These are phyloP conservation scores for Paratilapia polleni DNA, from an alignment of 2,113 vertebrate species.

Conservation along the genomic window DNA sequence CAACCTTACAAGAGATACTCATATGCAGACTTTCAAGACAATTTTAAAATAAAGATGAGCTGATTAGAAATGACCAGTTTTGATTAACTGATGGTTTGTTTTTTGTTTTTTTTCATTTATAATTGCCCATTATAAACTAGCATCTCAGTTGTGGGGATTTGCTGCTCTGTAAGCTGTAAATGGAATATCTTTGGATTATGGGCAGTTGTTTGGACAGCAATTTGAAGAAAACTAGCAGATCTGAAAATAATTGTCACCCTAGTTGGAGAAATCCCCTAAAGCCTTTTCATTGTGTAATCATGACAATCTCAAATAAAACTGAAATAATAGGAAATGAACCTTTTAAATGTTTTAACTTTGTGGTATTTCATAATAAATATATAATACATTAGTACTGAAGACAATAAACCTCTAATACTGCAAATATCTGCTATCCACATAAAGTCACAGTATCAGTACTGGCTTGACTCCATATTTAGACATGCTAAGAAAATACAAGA, in stretches of 20 bases:
- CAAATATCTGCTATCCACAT: not conserved
- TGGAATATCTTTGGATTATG: not conserved
- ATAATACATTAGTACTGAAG: not conserved
- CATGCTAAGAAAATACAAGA: too few species aligned
- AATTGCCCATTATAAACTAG: not conserved
- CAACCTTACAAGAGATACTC: not conserved
- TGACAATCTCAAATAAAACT: not conserved
- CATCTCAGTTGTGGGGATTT: not conserved
- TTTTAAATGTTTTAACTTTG: not conserved
- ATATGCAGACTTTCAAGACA: not conserved
- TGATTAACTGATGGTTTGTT: not conserved
- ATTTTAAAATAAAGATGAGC: not conserved
- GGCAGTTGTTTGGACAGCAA: not conserved
- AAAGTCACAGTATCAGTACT: too few species aligned
- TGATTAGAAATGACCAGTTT: not conserved
- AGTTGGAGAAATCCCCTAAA: not conserved
- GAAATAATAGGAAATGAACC: not conserved
- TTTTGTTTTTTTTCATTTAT: not conserved
- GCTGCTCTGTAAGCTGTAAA: not conserved
- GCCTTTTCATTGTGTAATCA: not conserved
- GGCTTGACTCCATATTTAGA: not conserved
- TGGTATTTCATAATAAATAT: not conserved
- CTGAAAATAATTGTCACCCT: not conserved
- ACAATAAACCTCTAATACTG: not conserved
- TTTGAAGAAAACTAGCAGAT: conserved; percentile 2